Conservation (phyloP, 2,888 invertebrate genomes). For the Aphidius colemani region DNA sequence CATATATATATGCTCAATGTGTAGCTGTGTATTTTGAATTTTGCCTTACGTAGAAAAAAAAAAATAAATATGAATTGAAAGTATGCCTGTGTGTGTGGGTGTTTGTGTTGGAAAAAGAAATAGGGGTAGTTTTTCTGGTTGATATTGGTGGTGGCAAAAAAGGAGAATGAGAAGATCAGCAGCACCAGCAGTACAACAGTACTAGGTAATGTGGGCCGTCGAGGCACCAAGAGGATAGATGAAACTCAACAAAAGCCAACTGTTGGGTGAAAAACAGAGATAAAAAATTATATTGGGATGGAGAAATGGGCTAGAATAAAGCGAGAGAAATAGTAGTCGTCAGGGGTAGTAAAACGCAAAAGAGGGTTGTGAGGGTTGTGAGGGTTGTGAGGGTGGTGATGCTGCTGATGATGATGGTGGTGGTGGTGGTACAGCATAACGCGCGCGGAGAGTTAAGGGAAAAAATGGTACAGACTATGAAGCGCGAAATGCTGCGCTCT, state of each 20-base stretch:
- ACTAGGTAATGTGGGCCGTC: slow-evolving; percentile 14
- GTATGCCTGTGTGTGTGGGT: background rate
- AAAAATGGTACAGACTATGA: slow-evolving; percentile 35
- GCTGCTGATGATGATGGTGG: slow-evolving; percentile 34
- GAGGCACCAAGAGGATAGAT: slow-evolving; percentile 2
- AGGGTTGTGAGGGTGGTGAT: slow-evolving; percentile 34
- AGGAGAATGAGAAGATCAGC: slow-evolving; percentile 16
- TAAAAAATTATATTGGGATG: slow-evolving; percentile 1
- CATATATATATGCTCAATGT: background rate
- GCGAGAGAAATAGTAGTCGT: slow-evolving; percentile 16
- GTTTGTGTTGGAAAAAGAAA: background rate
- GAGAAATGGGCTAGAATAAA: slow-evolving; percentile 18
- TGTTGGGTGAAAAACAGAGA: background rate
- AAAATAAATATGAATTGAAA: background rate
- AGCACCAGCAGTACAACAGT: slow-evolving; percentile 10
- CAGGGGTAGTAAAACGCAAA: background rate
- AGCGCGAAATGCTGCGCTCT: slow-evolving; percentile 49
- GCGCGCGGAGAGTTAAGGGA: slow-evolving; percentile 29
- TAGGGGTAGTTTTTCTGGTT: background rate
- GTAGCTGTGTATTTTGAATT: background rate
- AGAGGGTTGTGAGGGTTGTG: slow-evolving; percentile 28
- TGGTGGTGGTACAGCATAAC: slow-evolving; percentile 34
- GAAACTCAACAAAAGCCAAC: slow-evolving; percentile 2
- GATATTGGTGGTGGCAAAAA: slow-evolving; percentile 16
- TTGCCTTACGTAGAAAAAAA: background rate